Conservation (phyloP, 2,797 vertebrate genomes). For the Pseudotriccus pelzelni region DNA sequence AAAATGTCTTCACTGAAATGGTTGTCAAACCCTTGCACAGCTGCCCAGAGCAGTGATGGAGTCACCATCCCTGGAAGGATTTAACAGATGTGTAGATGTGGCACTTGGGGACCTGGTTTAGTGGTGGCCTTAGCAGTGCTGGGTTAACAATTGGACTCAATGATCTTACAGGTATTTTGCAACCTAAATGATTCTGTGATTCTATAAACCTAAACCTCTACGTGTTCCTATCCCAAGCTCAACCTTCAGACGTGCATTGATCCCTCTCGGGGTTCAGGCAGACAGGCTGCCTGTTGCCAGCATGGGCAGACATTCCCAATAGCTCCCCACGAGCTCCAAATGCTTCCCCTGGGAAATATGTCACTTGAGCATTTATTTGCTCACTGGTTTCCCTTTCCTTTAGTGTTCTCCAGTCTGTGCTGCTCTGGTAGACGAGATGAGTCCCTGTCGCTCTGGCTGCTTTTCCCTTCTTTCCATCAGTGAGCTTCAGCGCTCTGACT, state of each 20-base stretch:
- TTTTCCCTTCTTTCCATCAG: neutral
- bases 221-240: neutral
- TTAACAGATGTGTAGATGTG: neutral
- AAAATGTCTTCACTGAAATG: neutral
- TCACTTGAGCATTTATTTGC: slow-evolving; percentile 16
- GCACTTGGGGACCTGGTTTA: neutral
- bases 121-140: neutral
- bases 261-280: accelerated
- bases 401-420: neutral
- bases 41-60: neutral
- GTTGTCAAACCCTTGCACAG: neutral
- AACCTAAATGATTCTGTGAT: neutral
- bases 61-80: neutral
- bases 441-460: neutral
- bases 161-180: neutral
- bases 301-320: neutral
- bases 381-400: neutral
- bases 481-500: slow-evolving; percentile 24
- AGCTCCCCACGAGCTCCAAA: neutral
- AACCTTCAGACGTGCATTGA: accelerated
- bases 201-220: neutral
- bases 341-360: neutral
- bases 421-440: neutral
- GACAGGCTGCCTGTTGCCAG: neutral
- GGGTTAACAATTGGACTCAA: neutral